A percentile compares a stretch with the other conserved stretches of the same genome.
Conservation (phyloP, 2,888 invertebrate species). For the Meliscaeva auricollis region DNA sequence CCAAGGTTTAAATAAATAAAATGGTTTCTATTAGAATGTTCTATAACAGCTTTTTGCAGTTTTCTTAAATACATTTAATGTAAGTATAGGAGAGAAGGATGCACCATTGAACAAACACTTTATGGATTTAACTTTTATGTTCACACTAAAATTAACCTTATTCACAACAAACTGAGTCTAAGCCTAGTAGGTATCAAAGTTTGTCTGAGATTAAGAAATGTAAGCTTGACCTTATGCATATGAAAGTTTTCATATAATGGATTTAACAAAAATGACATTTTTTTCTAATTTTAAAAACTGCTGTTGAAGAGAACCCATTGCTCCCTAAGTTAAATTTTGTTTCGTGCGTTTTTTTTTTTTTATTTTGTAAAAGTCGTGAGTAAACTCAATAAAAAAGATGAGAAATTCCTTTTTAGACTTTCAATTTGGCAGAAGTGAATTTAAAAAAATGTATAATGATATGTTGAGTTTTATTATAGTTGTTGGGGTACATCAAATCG, state of each 20-base stretch:
- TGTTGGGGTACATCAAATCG: neutral
- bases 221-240: too few relatives aligned
- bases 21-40: neutral
- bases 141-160: too few relatives aligned
- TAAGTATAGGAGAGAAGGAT: neutral
- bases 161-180: too few relatives aligned
- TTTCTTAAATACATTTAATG: neutral
- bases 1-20: neutral
- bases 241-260: too few relatives aligned
- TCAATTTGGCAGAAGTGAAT: constrained; percentile 23
- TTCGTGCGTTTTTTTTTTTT: neutral
- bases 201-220: too few relatives aligned
- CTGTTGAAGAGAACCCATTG: too few relatives aligned
- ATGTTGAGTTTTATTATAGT: neutral
- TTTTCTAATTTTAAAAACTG: too few relatives aligned
- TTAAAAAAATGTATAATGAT: constrained; percentile 22
- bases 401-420: constrained; percentile 10
- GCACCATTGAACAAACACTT: neutral
- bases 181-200: too few relatives aligned
- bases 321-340: neutral
- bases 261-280: too few relatives aligned
- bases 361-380: neutral
- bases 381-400: constrained; percentile 15
- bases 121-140: too few relatives aligned
- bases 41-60: neutral